phyloP scores from a whole-genome alignment of 2,113 vertebrate genomes.

The Galeopterus variegatus region DNA sequence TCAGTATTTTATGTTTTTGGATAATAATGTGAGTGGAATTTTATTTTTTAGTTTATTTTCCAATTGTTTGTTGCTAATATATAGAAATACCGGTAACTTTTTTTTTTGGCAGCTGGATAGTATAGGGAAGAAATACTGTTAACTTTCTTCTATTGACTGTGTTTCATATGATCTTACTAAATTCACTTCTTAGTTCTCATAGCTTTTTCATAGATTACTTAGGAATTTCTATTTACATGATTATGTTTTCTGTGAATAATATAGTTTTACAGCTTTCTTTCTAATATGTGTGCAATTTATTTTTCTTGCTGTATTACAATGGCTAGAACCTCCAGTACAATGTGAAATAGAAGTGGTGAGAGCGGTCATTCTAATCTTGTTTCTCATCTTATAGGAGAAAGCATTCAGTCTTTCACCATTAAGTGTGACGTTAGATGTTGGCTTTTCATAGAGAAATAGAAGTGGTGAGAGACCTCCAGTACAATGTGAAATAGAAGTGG shows the following conservation, averaged over 20 bases:
- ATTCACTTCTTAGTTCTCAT: slow-evolving; percentile 16
- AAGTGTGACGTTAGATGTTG: background rate
- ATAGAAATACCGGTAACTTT: background rate
- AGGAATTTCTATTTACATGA: background rate
- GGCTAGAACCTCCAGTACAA: no score
- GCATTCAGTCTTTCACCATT: background rate
- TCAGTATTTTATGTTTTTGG: background rate
- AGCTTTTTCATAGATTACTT: slow-evolving; percentile 16
- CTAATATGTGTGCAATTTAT: background rate
- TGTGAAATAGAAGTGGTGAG: background rate
- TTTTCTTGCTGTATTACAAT: background rate
- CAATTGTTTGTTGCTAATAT: background rate
- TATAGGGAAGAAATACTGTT: background rate
- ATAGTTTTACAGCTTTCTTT: background rate
- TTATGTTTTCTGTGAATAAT: background rate
- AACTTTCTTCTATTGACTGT: background rate
- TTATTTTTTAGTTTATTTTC: background rate
- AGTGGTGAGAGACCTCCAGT: no score
- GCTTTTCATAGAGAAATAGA: background rate
- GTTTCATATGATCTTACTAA: background rate
- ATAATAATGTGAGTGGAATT: background rate
- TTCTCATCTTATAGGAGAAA: background rate
- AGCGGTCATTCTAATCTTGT: background rate
- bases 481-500: background rate
- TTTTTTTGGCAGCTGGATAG: background rate